These are phyloP conservation scores for Temnothorax ravouxi DNA, from an alignment of 2,888 invertebrate genomes.

Conservation along the genomic window DNA sequence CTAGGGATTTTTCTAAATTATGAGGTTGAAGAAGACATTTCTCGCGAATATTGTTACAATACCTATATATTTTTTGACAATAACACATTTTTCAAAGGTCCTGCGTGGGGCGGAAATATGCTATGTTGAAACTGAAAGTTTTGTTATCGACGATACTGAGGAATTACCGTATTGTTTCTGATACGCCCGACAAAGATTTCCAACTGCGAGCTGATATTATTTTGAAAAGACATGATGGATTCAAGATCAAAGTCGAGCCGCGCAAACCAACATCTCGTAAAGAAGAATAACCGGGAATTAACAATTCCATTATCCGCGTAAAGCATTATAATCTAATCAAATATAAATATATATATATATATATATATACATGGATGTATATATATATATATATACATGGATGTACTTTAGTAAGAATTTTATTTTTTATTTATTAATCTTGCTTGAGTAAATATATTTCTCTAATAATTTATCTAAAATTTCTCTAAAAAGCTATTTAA, in stretches of 20 bases:
- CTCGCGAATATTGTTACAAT: neutral
- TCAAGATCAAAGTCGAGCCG: slow-evolving; percentile 91
- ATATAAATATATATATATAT: neutral
- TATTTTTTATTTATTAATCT: neutral
- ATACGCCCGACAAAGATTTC: slow-evolving; percentile 90
- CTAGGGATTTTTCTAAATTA: neutral
- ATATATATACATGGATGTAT: neutral
- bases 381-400: neutral
- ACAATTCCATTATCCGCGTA: neutral
- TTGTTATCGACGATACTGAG: slow-evolving; percentile 92
- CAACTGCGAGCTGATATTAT: slow-evolving; percentile 92
- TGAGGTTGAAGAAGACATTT: neutral
- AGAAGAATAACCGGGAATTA: neutral
- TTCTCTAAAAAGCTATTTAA: neutral
- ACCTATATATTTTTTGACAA: neutral
- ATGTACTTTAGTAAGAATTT: neutral
- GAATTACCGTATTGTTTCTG: slow-evolving; percentile 91
- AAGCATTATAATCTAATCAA: neutral
- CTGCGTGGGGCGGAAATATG: slow-evolving; percentile 91
- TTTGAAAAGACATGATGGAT: slow-evolving; percentile 92
- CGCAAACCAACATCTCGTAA: slow-evolving; percentile 86
- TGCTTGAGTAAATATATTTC: neutral
- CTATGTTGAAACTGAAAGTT: slow-evolving; percentile 93
- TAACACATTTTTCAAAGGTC: slow-evolving; percentile 86
- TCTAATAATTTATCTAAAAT: neutral